A percentile compares a stretch with the other conserved stretches of the same genome.
Conservation (phyloP, 2,888 invertebrate genomes). For the Hypomecis punctinalis region DNA sequence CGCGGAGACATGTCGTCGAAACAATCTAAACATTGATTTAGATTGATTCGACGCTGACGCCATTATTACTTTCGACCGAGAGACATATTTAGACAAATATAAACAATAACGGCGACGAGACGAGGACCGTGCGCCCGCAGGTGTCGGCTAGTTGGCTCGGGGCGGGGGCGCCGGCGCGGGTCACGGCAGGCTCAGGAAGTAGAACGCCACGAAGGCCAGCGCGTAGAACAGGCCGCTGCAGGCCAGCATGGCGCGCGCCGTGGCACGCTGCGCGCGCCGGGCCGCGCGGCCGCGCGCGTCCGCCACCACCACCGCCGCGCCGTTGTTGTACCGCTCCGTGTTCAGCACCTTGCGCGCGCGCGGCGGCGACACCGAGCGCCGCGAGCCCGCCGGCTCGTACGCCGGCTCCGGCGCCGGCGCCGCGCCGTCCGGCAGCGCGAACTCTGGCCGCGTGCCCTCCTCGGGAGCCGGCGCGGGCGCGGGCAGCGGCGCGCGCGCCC, state of each 20-base stretch:
- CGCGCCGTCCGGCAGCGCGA: constrained; percentile 43
- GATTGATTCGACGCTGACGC: too few relatives aligned
- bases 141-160: not conserved
- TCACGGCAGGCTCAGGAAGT: constrained; percentile 73
- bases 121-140: not conserved
- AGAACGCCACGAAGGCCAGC: constrained; percentile 72
- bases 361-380: constrained; percentile 39
- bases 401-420: constrained; percentile 35
- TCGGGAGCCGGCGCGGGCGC: constrained; percentile 15
- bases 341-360: constrained; percentile 59
- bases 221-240: constrained; percentile 77
- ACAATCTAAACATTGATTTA: too few relatives aligned
- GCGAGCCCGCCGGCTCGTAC: constrained; percentile 30
- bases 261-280: constrained; percentile 61
- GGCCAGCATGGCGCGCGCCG: constrained; percentile 84
- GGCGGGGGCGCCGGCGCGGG: not conserved
- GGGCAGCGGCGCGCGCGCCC: constrained; percentile 42
- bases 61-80: too few relatives aligned
- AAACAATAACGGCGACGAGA: too few relatives aligned
- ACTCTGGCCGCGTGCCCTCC: constrained; percentile 35
- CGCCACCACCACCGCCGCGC: constrained; percentile 39
- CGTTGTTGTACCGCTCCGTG: constrained; percentile 64
- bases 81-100: too few relatives aligned
- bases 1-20: too few relatives aligned
- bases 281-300: constrained; percentile 70